Conservation (phyloP, 2,888 invertebrate species). For the Auanema freiburgensis region DNA sequence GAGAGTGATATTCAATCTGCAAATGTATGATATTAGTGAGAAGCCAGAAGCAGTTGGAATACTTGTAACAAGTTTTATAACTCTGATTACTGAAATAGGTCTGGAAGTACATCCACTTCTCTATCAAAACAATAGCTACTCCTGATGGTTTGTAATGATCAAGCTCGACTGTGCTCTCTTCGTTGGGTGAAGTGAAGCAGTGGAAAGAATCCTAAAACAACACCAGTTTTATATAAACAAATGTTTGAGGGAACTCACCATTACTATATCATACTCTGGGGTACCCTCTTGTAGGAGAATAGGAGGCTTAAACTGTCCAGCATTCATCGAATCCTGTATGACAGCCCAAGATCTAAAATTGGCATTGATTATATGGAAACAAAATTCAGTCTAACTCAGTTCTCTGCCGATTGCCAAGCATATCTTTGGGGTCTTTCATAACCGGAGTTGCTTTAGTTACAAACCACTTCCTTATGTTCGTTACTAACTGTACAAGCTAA, state of each 20-base stretch:
- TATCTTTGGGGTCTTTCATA: no score
- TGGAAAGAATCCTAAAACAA: slow-evolving; percentile 23
- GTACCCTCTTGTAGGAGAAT: slow-evolving; percentile 1
- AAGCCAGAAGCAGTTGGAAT: not conserved
- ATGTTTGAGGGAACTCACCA: slow-evolving; percentile 2
- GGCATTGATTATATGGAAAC: no score
- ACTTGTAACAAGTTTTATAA: slow-evolving; percentile 33
- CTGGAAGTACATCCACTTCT: slow-evolving; percentile 57
- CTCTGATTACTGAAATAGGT: slow-evolving; percentile 36
- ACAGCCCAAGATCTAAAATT: not conserved
- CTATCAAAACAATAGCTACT: slow-evolving; percentile 48
- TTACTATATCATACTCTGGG: slow-evolving; percentile 2
- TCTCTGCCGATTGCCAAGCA: no score
- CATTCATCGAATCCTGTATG: not conserved
- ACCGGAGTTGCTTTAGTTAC: no score
- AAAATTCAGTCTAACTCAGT: no score
- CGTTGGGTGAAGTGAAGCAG: slow-evolving; percentile 17
- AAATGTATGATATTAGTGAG: slow-evolving; percentile 4
- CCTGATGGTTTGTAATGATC: slow-evolving; percentile 32
- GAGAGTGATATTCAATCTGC: slow-evolving; percentile 28
- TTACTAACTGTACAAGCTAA: not conserved
- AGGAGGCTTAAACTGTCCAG: not conserved
- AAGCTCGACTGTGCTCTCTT: slow-evolving; percentile 20
- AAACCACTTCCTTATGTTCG: no score
- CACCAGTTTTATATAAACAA: not conserved